These are phyloP conservation scores for Acanthopleura granulata DNA, from an alignment of 2,888 invertebrate species.

Conservation along the genomic window DNA sequence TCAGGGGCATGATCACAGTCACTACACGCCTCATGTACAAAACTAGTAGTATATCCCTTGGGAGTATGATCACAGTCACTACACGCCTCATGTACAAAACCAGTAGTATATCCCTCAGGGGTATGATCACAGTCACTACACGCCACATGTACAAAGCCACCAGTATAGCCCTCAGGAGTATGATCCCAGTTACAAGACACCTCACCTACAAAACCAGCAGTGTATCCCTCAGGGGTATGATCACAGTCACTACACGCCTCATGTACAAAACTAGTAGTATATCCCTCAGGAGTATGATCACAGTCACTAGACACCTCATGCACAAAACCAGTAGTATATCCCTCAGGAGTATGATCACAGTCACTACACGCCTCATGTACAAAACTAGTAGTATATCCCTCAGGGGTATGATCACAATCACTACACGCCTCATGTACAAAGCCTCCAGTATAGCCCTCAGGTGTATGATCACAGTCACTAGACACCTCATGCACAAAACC, in stretches of 20 bases:
- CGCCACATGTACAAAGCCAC: slow-evolving; percentile 76
- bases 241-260: too few relatives aligned
- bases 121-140: slow-evolving; percentile 89
- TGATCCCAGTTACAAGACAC: too few relatives aligned
- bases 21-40: too few relatives aligned
- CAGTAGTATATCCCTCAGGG: slow-evolving; percentile 83
- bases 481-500: too few relatives aligned
- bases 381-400: slow-evolving; percentile 81
- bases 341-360: slow-evolving; percentile 89
- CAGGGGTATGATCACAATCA: slow-evolving; percentile 89
- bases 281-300: slow-evolving; percentile 91
- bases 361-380: slow-evolving; percentile 84
- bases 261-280: slow-evolving; percentile 50
- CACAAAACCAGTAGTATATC: slow-evolving; percentile 79
- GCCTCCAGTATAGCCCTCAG: too few relatives aligned
- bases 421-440: slow-evolving; percentile 80
- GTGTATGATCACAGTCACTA: too few relatives aligned
- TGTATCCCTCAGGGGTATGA: too few relatives aligned
- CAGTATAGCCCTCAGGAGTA: too few relatives aligned
- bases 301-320: slow-evolving; percentile 67
- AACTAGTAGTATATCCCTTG: slow-evolving; percentile 75
- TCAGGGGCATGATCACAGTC: slow-evolving; percentile 50
- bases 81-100: slow-evolving; percentile 83
- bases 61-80: slow-evolving; percentile 89
- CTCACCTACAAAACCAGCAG: too few relatives aligned